Base-by-base conservation (phyloP, 2,888 invertebrate species). In the Apamea epomidion region DNA sequence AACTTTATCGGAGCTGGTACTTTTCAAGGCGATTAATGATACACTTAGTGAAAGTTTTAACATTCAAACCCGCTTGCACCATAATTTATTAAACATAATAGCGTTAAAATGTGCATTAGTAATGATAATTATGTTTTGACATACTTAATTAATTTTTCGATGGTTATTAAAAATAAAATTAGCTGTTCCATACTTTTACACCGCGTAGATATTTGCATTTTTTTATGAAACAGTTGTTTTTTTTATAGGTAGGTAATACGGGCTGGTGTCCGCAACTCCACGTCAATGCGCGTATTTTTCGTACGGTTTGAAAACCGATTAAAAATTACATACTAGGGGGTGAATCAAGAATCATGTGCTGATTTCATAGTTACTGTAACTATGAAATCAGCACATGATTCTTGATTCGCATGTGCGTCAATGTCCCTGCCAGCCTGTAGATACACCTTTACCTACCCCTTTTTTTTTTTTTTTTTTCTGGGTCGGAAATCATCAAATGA, bases 81-180 rank as follows among this genome's bases (percentile, higher is more conserved):
- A 16, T 42, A 32, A 58, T 16, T n/a, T 21, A 37, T 10, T n/a
- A 16, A 60, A 68, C 29, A 80, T 67, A 58, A n/a, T 37, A 67
- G 12, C 14, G 14, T 60, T 68, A 37, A 68, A 58, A 80, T 68
- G 37, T 58, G 29, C n/a, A 48, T 25, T 78, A 45, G 65, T 54
- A 65, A 65, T 32, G 18, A 58, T 65, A n/a, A 45, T 21, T 54
- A 18, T 37, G n/a, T 65, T 67, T 37, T 29, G 18, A 77, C 51
- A 25, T 77, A 51, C 48, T 7, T 18, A 51, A 2, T 8, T 21
- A 21, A 2, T 54, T 54, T 21, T 21, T 21, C 51, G 6, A 2
- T 7, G 2, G 51, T 51, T 21, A 7, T 21, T 51, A 21, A 54
- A 54, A 54, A 21, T 10, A 58, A n/a, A 51, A 51, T 51, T 51